phyloP scores from a whole-genome alignment of 2,113 vertebrate genomes.

The Excalfactoria chinensis region DNA sequence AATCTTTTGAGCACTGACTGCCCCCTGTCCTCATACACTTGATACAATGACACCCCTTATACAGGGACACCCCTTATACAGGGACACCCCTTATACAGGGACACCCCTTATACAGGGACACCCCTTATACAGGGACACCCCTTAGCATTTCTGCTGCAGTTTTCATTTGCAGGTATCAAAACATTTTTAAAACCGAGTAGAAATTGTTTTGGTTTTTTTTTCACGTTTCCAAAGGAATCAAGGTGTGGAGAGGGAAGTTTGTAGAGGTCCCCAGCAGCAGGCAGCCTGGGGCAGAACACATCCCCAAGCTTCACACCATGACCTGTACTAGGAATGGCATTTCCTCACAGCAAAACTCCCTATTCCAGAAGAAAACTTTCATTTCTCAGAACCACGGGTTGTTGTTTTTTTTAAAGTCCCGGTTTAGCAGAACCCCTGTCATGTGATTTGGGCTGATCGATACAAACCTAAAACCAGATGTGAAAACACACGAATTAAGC shows the following conservation, averaged over 20 bases:
- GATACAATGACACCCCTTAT: background rate
- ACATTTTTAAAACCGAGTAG: background rate
- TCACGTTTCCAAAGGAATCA: background rate
- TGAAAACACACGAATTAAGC: background rate
- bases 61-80: background rate
- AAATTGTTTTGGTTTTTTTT: background rate
- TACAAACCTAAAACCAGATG: background rate
- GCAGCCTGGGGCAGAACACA: background rate
- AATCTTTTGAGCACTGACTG: background rate
- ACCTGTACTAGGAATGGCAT: background rate
- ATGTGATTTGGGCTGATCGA: background rate
- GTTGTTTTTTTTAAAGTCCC: background rate
- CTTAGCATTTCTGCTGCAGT: background rate
- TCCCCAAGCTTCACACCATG: constrained; percentile 13
- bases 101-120: background rate
- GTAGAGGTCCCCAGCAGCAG: background rate
- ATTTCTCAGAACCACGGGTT: background rate
- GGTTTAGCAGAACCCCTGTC: background rate
- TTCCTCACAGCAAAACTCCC: background rate
- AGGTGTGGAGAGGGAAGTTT: background rate
- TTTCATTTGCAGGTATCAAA: background rate
- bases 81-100: background rate
- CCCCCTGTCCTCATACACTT: background rate
- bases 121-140: background rate
- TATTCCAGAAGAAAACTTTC: background rate